Evolutionary conservation across 2,888 invertebrate genomes (phyloP).

Genomic region (Odontothrips loti): DNA sequence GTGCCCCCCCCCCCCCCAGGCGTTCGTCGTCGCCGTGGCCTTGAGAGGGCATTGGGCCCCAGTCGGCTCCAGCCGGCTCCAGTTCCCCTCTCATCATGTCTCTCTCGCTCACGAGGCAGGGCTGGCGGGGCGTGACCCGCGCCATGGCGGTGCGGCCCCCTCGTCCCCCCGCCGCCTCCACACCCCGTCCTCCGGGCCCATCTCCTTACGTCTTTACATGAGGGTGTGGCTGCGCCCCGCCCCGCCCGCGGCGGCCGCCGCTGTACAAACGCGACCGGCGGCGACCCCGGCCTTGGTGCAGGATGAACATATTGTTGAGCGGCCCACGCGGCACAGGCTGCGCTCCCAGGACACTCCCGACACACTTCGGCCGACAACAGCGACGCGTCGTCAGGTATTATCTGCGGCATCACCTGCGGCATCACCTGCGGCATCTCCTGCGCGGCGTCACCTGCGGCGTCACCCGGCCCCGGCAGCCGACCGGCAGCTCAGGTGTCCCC

Average conservation of each 20-base stretch:
- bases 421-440: too few species aligned
- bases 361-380: too few species aligned
- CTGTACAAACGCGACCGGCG: background rate
- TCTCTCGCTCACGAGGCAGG: too few species aligned
- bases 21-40: background rate
- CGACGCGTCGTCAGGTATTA: too few species aligned
- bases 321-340: too few species aligned
- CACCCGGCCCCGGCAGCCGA: too few species aligned
- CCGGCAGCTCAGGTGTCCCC: too few species aligned
- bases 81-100: too few species aligned
- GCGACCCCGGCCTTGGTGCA: background rate
- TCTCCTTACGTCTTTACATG: background rate
- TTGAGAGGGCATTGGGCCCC: slow-evolving; percentile 8
- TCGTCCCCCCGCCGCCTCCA: background rate
- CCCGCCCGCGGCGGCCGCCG: background rate
- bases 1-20: background rate
- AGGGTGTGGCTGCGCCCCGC: background rate
- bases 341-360: too few species aligned
- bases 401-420: too few species aligned
- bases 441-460: too few species aligned
- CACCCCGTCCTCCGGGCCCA: background rate
- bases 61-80: background rate
- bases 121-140: too few species aligned
- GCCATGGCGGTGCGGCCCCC: background rate
- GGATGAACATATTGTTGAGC: background rate